phyloP scores from a whole-genome alignment of 2,888 invertebrate genomes.

The Stratiomys singularior region DNA sequence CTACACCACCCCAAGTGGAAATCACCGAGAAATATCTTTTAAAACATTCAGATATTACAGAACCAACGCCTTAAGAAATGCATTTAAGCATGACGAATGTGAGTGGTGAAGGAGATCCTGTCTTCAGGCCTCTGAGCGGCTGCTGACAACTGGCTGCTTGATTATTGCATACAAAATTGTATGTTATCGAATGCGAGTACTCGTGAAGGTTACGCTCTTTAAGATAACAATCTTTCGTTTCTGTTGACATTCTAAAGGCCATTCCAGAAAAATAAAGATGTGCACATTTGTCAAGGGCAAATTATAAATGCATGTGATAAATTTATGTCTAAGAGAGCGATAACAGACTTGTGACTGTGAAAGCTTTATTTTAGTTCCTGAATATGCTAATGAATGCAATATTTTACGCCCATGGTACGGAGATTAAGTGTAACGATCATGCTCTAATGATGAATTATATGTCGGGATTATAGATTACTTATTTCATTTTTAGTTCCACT shows the following conservation, averaged over 20 bases:
- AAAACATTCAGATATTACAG: too few species aligned
- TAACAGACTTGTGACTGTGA: not conserved
- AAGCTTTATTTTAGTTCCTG: not conserved
- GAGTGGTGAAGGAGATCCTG: slow-evolving; percentile 8
- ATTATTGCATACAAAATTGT: not conserved
- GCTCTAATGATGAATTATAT: not conserved
- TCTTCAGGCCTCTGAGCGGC: not conserved
- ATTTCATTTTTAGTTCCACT: too few species aligned
- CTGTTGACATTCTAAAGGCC: slow-evolving; percentile 41
- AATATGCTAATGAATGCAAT: not conserved
- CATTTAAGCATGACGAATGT: slow-evolving; percentile 16
- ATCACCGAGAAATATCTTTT: not conserved
- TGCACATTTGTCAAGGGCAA: slow-evolving; percentile 30
- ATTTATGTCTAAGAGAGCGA: not conserved
- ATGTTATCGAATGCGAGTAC: slow-evolving; percentile 3
- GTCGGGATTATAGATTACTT: too few species aligned
- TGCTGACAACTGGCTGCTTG: not conserved
- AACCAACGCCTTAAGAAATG: slow-evolving; percentile 6
- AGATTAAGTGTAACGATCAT: not conserved
- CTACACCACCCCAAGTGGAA: not conserved
- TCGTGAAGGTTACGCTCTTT: slow-evolving; percentile 40
- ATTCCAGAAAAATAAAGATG: not conserved
- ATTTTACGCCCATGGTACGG: not conserved
- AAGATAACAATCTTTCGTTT: slow-evolving; percentile 37
- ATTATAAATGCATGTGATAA: not conserved